Evolutionary conservation across 2,797 vertebrate genomes (phyloP), one percentile per base, ranked within the genome.

Genomic region (Macroramphosus scolopax): DNA sequence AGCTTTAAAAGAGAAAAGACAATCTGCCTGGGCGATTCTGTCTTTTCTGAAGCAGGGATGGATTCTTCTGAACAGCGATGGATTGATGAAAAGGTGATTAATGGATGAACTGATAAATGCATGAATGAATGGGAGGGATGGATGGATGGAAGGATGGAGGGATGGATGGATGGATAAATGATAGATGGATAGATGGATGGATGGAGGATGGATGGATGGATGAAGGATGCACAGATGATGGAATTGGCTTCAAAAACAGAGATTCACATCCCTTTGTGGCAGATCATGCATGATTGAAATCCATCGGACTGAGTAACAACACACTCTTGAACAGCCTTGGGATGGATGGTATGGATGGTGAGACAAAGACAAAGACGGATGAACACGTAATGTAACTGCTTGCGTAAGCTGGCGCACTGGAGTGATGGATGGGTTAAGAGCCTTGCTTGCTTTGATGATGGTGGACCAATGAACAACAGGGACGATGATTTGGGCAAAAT

Each of bases 1-100:
- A 61, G 54, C 79, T 88, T 88, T 83, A 87, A 87, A 38, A 81
- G 44, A 64, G 80, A 87, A 87, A 87, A 88, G 84, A 85, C 64
- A 75, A 59, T 15, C 48, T 17, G 55, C 26, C 11, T 47, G 9
- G 17, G 26, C 54, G 57, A 58, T 50, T 35, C 48, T 51, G 63
- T 69, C 85, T 88, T 88, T 88, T 84, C 81, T 65, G 42, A 72
- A 69, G 75, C 51, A 66, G 17, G 25, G 45, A 69, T 59, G 68
- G 51, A 64, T 36, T 72, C 5, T 51, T 17, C 35, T 34, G 8
- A 75, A 40, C 17, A 51, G 56, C 51, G 26, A 49, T 28, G 32
- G 47, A 53, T 65, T 44, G 63, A 81, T 60, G 68, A 39, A 63
- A 40, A 36, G 26, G 63, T 66, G 37, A 61, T 17, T 38, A 14